Conservation (phyloP, 2,888 invertebrate genomes). For the Serrognathus titanus region DNA sequence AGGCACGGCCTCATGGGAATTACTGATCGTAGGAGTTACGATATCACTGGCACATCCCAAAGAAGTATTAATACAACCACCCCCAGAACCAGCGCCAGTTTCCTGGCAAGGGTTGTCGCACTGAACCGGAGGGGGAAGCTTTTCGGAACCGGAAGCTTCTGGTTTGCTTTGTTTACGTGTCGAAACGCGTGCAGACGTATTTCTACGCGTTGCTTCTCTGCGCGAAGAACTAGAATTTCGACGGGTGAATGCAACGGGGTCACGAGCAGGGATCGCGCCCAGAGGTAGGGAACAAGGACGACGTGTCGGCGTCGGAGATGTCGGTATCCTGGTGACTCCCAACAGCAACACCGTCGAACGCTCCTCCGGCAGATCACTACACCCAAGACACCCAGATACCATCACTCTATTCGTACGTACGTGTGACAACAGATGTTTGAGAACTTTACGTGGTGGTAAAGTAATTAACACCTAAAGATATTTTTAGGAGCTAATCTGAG, state of each 20-base stretch:
- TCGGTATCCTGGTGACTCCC: slow-evolving; percentile 58
- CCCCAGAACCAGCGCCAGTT: neutral
- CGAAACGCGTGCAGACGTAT: slow-evolving; percentile 8
- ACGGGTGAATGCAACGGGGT: neutral
- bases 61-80: neutral
- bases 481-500: too few relatives aligned
- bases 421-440: too few relatives aligned
- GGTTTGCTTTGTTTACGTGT: slow-evolving; percentile 7
- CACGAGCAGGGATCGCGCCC: slow-evolving; percentile 52
- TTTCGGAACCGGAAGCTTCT: slow-evolving; percentile 3
- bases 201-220: slow-evolving; percentile 1
- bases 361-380: slow-evolving; percentile 62
- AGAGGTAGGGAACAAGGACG: slow-evolving; percentile 42
- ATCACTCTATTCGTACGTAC: neutral
- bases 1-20: slow-evolving; percentile 27
- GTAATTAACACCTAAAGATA: too few relatives aligned
- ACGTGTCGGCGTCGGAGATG: slow-evolving; percentile 43
- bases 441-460: too few relatives aligned
- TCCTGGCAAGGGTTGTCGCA: slow-evolving; percentile 1
- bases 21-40: slow-evolving; percentile 18
- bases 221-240: slow-evolving; percentile 9
- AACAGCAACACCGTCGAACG: slow-evolving; percentile 59
- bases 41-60: slow-evolving; percentile 48
- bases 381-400: slow-evolving; percentile 25
- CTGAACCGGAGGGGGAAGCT: neutral